phyloP scores from a whole-genome alignment of 2,888 invertebrate genomes.

The Ormia ochracea region DNA sequence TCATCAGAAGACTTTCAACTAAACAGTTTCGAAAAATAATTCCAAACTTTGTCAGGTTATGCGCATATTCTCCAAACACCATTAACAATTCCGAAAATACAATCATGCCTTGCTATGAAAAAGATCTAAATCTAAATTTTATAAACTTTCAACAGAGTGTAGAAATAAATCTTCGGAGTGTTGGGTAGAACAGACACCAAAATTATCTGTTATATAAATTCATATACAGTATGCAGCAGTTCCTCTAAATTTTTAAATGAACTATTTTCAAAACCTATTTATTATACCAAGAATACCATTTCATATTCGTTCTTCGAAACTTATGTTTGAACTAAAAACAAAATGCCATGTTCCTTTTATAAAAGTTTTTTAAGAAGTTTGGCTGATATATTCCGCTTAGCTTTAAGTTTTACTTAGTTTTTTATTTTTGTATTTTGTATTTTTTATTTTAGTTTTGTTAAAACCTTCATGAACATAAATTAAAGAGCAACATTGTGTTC shows the following conservation, averaged over 20 bases:
- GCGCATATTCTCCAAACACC: too few species aligned
- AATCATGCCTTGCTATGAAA: too few species aligned
- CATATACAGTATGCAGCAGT: neutral
- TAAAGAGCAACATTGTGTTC: conserved; percentile 5
- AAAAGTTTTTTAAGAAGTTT: conserved; percentile 24
- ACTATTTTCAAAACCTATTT: neutral
- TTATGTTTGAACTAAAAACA: neutral
- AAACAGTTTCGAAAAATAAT: too few species aligned
- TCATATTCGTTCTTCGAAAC: conserved; percentile 14
- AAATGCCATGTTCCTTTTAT: neutral
- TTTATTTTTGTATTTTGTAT: conserved; percentile 18
- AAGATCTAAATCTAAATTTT: too few species aligned
- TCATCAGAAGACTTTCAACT: too few species aligned
- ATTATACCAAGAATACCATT: neutral
- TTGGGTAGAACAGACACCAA: too few species aligned
- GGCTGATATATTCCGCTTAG: conserved; percentile 45
- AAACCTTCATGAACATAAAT: conserved; percentile 43
- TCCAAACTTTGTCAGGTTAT: too few species aligned
- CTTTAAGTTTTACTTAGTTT: neutral
- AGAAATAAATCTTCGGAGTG: too few species aligned
- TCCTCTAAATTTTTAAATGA: neutral
- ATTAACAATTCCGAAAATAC: too few species aligned
- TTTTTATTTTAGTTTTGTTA: conserved; percentile 20
- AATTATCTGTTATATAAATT: too few species aligned
- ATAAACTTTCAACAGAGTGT: too few species aligned